Percentiles rank a stretch among this genome's conserved stretches.
phyloP scores from a whole-genome alignment of 1,140 invertebrate genomes.

The Phocides pigmalion region DNA sequence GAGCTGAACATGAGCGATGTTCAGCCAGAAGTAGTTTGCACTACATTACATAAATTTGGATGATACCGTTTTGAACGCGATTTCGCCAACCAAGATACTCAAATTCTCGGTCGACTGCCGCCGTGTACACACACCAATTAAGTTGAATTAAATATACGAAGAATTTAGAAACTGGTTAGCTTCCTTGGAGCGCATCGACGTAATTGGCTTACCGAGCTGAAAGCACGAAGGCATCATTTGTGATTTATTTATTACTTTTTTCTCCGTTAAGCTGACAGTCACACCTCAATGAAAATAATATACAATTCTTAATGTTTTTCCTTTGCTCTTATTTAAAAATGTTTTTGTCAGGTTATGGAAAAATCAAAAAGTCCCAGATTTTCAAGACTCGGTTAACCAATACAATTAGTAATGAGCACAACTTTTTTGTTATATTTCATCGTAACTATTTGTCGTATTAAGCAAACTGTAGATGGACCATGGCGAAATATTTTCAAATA shows the following conservation, averaged over 20 bases:
- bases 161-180: constrained; percentile 83
- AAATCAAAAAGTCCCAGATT: constrained; percentile 5
- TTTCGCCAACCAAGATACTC: constrained; percentile 71
- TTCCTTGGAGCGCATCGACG: constrained; percentile 80
- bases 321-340: not conserved
- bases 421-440: not conserved
- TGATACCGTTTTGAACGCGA: constrained; percentile 64
- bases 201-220: constrained; percentile 78
- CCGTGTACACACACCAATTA: constrained; percentile 77
- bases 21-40: constrained; percentile 7
- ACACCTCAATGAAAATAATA: constrained; percentile 46
- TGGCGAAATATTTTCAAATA: not conserved
- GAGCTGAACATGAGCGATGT: constrained; percentile 19
- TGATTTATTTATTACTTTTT: constrained; percentile 72
- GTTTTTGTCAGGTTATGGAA: not conserved
- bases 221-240: constrained; percentile 72
- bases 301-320: constrained; percentile 12
- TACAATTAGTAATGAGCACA: not conserved
- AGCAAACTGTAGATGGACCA: not conserved
- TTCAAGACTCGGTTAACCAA: not conserved
- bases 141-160: constrained; percentile 81
- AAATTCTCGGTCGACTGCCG: constrained; percentile 71
- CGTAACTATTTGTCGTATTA: not conserved
- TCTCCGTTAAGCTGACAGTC: constrained; percentile 50
- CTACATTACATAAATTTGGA: constrained; percentile 34